A percentile compares a stretch with the other conserved stretches of the same genome.
These are phyloP conservation scores for Centropyge bicolor DNA, from an alignment of 2,797 vertebrate species.

Conservation along the genomic window DNA sequence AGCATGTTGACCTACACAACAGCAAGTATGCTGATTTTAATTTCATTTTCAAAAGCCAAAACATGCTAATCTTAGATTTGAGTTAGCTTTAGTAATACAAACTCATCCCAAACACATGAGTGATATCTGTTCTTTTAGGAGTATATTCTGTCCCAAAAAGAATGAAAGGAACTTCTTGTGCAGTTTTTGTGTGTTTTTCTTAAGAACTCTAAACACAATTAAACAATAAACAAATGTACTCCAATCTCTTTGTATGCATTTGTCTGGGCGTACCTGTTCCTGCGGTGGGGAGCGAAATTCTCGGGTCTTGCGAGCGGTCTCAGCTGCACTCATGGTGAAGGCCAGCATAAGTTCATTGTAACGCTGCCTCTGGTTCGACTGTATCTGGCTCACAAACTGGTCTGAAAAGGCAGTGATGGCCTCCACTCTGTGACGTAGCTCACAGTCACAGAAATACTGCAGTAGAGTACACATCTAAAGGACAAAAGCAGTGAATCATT, in stretches of 20 bases:
- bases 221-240: neutral
- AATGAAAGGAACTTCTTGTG: no score
- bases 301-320: constrained; percentile 93
- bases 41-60: neutral
- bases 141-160: neutral
- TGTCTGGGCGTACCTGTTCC: constrained; percentile 88
- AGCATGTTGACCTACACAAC: constrained; percentile 93
- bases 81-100: no score
- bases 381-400: constrained; percentile 90
- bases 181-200: no score
- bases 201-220: no score
- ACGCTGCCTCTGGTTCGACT: constrained; percentile 91
- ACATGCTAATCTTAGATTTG: no score
- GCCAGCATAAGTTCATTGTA: constrained; percentile 92
- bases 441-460: constrained; percentile 97
- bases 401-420: constrained; percentile 93
- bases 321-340: constrained; percentile 93
- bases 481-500: constrained; percentile 7
- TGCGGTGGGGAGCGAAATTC: constrained; percentile 97
- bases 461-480: constrained; percentile 94
- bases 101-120: neutral
- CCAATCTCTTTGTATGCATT: neutral
- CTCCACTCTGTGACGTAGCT: constrained; percentile 95
- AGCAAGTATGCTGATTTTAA: neutral
- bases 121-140: neutral